Evolutionary conservation across 2,113 vertebrate species (phyloP).

Genomic region (Arizona elegans): DNA sequence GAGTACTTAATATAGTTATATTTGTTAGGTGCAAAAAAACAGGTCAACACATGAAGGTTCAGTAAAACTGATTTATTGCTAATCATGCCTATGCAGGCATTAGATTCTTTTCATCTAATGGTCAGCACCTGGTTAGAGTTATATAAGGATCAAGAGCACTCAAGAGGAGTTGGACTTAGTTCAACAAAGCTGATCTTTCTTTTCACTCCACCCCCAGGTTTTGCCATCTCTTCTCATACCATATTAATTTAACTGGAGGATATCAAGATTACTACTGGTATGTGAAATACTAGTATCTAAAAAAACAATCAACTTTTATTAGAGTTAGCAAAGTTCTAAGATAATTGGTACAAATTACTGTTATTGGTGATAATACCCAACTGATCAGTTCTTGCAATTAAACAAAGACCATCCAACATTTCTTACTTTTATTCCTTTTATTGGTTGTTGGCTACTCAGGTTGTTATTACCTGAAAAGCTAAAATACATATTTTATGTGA

Average conservation of each 20-base stretch:
- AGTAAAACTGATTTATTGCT: not conserved
- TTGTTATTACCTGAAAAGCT: not conserved
- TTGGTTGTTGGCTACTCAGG: not conserved
- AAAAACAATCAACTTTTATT: not conserved
- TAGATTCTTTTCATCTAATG: not conserved
- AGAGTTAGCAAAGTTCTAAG: not conserved
- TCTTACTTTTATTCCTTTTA: not conserved
- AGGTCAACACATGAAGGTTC: not conserved
- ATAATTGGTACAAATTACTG: not conserved
- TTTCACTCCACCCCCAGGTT: not conserved
- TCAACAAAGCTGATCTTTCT: not conserved
- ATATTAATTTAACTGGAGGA: not conserved
- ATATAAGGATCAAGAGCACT: not conserved
- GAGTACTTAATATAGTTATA: not conserved
- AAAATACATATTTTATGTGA: not conserved
- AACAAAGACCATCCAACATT: not conserved
- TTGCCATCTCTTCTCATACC: not conserved
- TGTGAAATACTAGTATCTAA: not conserved
- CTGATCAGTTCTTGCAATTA: not conserved
- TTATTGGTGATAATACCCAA: not conserved
- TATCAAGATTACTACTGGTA: not conserved
- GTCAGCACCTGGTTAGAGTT: not conserved
- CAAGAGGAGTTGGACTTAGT: not conserved
- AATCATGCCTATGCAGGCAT: not conserved
- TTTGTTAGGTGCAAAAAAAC: not conserved